Conservation (phyloP, 2,113 vertebrate genomes). For the Aldabrachelys gigantea region DNA sequence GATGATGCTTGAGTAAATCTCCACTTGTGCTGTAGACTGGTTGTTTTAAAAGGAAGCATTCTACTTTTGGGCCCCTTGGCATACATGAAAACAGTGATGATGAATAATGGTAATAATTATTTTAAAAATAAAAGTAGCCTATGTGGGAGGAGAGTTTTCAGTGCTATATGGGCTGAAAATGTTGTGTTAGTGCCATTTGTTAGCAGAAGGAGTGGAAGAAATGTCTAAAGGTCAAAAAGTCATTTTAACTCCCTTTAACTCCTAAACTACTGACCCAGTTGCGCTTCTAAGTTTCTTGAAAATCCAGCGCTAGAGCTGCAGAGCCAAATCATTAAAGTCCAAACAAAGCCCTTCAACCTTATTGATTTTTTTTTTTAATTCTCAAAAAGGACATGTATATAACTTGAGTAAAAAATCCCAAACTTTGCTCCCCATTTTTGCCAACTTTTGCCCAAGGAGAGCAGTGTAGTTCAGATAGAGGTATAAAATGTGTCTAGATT, state of each 20-base stretch:
- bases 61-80: not conserved
- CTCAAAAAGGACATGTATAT: not conserved
- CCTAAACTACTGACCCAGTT: conserved; percentile 24
- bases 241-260: conserved; percentile 29
- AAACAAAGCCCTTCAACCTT: not conserved
- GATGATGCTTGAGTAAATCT: not conserved
- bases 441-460: not conserved
- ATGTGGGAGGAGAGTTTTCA: conserved; percentile 24
- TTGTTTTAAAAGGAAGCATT: conserved; percentile 1
- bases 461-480: not conserved
- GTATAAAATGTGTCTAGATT: not conserved
- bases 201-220: conserved; percentile 37
- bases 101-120: conserved; percentile 31
- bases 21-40: not conserved
- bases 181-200: conserved; percentile 43
- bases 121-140: conserved; percentile 32
- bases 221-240: conserved; percentile 50
- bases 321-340: not conserved
- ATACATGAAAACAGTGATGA: not conserved
- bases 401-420: not conserved
- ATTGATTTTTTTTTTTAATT: not conserved
- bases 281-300: conserved; percentile 4
- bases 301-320: not conserved
- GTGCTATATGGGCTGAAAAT: not conserved
- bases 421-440: not conserved